These are phyloP conservation scores for Rhopilema esculentum DNA, from an alignment of 30 jellyfish, hydroid and myxozoan species.

Conservation along the genomic window DNA sequence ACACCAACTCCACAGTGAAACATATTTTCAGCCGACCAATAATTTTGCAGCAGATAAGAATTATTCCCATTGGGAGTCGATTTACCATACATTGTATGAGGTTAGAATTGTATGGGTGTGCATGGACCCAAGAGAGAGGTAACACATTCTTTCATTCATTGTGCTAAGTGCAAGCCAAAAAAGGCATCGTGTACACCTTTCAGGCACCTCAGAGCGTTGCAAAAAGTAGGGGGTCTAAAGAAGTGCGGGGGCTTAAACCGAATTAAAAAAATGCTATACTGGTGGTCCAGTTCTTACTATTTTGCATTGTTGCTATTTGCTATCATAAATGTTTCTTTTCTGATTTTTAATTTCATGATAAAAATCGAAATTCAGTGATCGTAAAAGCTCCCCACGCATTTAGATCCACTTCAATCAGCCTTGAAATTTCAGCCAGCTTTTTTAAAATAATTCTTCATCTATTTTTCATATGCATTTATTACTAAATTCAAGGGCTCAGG, in stretches of 20 bases:
- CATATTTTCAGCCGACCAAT: constrained; percentile 65
- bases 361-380: too few relatives aligned
- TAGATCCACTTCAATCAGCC: too few relatives aligned
- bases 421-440: too few relatives aligned
- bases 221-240: background rate
- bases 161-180: background rate
- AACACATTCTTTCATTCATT: background rate
- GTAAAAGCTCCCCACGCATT: too few relatives aligned
- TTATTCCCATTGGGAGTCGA: constrained; percentile 67
- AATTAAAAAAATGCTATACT: too few relatives aligned
- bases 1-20: constrained; percentile 60
- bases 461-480: too few relatives aligned
- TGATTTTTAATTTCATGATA: too few relatives aligned
- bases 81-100: constrained; percentile 82
- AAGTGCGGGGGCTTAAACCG: background rate
- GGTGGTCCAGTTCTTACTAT: too few relatives aligned
- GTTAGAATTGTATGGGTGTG: constrained; percentile 76
- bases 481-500: too few relatives aligned
- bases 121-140: constrained; percentile 73
- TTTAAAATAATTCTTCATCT: too few relatives aligned
- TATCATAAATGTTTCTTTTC: too few relatives aligned
- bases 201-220: background rate
- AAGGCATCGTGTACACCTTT: background rate
- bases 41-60: constrained; percentile 43
- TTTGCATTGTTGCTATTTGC: too few relatives aligned